Evolutionary conservation across 2,888 invertebrate genomes (phyloP).

Genomic region (Cotesia congregata): DNA sequence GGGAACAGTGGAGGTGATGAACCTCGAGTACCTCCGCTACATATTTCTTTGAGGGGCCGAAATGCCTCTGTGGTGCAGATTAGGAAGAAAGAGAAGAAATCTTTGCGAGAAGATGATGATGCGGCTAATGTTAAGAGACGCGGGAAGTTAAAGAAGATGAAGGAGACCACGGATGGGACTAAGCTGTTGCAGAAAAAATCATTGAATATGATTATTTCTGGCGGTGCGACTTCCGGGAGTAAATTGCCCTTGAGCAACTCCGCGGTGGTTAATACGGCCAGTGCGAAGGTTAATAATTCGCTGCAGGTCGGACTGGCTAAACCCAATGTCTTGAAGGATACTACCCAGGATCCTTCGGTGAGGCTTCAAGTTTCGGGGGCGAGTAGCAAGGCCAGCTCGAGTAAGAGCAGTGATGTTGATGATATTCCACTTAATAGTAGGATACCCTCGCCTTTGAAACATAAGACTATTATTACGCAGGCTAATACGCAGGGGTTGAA

Average conservation of each 20-base stretch:
- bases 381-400: conserved; percentile 60
- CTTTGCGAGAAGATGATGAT: conserved; percentile 72
- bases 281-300: conserved; percentile 64
- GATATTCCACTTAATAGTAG: conserved; percentile 68
- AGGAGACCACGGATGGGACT: conserved; percentile 67
- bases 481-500: conserved; percentile 57
- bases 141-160: conserved; percentile 73
- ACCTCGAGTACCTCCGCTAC: conserved; percentile 88
- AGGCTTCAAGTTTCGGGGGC: conserved; percentile 55
- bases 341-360: conserved; percentile 52
- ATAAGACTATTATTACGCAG: conserved; percentile 62
- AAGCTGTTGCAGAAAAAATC: conserved; percentile 67
- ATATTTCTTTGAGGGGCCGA: conserved; percentile 87
- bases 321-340: conserved; percentile 62
- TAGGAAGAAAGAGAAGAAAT: conserved; percentile 78
- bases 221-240: conserved; percentile 38
- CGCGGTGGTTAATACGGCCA: conserved; percentile 62
- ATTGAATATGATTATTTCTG: conserved; percentile 63
- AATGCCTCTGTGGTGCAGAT: conserved; percentile 87
- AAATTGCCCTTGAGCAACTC: conserved; percentile 65
- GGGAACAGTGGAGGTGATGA: conserved; percentile 72
- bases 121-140: conserved; percentile 65
- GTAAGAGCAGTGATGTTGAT: conserved; percentile 64
- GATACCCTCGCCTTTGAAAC: conserved; percentile 67
- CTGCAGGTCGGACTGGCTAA: conserved; percentile 63